Evolutionary conservation across 2,797 vertebrate species (phyloP).

Genomic region (Pseudotriccus pelzelni): DNA sequence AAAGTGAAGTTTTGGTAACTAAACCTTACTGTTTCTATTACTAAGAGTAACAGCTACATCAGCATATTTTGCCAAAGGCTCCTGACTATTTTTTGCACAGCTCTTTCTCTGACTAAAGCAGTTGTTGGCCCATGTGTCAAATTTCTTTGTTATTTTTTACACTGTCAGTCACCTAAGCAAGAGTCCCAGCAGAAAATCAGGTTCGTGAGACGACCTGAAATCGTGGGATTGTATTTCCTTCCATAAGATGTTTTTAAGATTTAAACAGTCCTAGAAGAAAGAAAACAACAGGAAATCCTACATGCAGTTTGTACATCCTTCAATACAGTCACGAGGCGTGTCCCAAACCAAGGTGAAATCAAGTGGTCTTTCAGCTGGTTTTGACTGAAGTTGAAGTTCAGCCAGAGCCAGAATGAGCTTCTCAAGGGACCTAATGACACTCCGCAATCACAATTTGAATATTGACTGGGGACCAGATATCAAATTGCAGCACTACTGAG

Average conservation of each 20-base stretch:
- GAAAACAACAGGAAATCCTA: neutral
- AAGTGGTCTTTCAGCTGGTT: neutral
- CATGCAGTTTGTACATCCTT: neutral
- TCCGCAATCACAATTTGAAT: accelerated
- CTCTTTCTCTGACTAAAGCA: neutral
- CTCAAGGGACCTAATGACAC: accelerated
- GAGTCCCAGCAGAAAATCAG: neutral
- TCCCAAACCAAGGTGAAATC: neutral
- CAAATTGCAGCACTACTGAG: accelerated
- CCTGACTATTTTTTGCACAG: neutral
- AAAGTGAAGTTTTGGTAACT: neutral
- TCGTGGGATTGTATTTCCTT: neutral
- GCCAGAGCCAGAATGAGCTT: neutral
- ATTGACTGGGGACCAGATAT: neutral
- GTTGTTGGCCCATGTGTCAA: neutral
- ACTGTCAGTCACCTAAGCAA: neutral
- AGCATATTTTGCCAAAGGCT: neutral
- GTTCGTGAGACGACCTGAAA: neutral
- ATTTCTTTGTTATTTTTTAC: neutral
- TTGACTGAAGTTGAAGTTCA: neutral
- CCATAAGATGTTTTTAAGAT: neutral
- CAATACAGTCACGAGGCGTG: neutral
- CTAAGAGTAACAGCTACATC: neutral
- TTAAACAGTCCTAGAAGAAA: neutral
- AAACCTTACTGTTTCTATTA: neutral